Evolutionary conservation across 1,140 invertebrate species (phyloP).

Genomic region (Scylla paramamosain): DNA sequence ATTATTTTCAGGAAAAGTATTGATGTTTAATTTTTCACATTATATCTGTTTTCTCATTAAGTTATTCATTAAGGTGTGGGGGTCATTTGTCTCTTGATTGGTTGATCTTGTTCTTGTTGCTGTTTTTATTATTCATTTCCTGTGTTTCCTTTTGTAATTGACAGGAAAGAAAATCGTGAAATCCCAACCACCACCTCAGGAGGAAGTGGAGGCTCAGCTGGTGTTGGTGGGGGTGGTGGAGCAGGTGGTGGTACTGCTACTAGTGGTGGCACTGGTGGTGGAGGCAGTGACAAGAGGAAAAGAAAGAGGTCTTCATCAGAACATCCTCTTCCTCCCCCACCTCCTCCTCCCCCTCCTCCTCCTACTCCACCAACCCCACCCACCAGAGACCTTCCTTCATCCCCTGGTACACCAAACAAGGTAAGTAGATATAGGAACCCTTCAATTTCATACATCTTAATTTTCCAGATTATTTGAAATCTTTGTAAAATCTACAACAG

Average conservation of each 20-base stretch:
- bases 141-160: background rate
- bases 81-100: too few species aligned
- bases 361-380: constrained; percentile 52
- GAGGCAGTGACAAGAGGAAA: constrained; percentile 59
- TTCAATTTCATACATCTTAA: too few species aligned
- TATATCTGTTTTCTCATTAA: too few species aligned
- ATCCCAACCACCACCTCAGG: constrained; percentile 42
- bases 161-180: constrained; percentile 67
- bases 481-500: too few species aligned
- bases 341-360: constrained; percentile 62
- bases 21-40: too few species aligned
- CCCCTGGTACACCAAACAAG: constrained; percentile 62
- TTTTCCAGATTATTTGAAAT: too few species aligned
- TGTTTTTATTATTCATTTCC: too few species aligned
- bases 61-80: too few species aligned
- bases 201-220: constrained; percentile 46
- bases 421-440: background rate
- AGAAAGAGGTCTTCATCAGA: constrained; percentile 61
- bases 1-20: too few species aligned
- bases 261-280: constrained; percentile 1
- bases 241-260: background rate
- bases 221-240: background rate
- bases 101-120: too few species aligned
- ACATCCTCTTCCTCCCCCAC: constrained; percentile 60
- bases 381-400: constrained; percentile 50